phyloP scores from a whole-genome alignment of 2,797 vertebrate species.

The Limnodromus scolopaceus region DNA sequence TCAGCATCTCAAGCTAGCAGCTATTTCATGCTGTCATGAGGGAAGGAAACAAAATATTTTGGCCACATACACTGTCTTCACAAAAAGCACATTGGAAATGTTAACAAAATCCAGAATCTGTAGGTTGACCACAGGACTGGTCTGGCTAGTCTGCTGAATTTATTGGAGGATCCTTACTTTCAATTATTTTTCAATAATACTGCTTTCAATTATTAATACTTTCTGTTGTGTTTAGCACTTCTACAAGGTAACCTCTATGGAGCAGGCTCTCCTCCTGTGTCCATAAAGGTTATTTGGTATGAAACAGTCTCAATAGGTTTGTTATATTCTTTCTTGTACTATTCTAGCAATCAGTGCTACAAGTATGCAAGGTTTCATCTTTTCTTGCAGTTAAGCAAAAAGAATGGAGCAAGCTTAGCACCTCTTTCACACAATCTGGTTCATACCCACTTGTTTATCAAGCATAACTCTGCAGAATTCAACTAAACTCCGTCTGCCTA shows the following conservation, averaged over 20 bases:
- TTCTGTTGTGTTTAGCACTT: background rate
- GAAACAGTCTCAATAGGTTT: background rate
- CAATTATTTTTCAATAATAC: background rate
- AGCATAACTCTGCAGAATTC: background rate
- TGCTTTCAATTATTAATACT: background rate
- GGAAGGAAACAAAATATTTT: background rate
- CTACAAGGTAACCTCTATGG: background rate
- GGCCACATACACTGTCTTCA: background rate
- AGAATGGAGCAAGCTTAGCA: background rate
- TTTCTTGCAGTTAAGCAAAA: background rate
- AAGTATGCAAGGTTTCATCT: background rate
- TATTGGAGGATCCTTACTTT: background rate
- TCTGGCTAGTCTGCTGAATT: background rate
- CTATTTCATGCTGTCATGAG: background rate
- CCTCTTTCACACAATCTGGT: background rate
- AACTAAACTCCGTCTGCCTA: background rate
- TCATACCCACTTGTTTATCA: background rate
- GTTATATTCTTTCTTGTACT: background rate
- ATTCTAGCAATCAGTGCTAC: background rate
- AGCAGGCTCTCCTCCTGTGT: background rate
- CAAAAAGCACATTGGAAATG: background rate
- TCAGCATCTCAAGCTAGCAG: background rate
- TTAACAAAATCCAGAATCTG: background rate
- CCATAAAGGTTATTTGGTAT: background rate
- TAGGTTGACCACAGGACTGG: background rate